Base-by-base conservation (phyloP, 2,797 vertebrate genomes). In the Myotis planiceps region DNA sequence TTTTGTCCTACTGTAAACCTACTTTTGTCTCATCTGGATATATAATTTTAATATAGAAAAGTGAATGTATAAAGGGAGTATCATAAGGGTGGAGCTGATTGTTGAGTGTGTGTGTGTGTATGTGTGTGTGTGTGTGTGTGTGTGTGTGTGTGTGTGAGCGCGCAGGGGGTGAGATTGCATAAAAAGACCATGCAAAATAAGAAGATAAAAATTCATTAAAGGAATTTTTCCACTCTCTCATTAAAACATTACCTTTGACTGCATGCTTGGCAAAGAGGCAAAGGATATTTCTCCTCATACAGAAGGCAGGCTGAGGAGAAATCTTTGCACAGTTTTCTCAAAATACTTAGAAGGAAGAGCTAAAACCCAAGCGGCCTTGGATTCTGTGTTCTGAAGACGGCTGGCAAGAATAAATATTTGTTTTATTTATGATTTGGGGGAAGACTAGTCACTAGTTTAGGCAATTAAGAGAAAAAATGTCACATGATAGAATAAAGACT, bases 201-300 rank as follows among this genome's bases (percentile, higher is more conserved):
- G 16, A 93, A 88, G 53, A 58, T 34, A 55, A 55, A 95, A 39
- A 29, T 49, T 76, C 37, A 32, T 78, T 86, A 68, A 91, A 94
- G 9, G 29, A 81, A 69, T 2, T 27, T 15, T 87, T 76, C 65
- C 12, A 25, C 37, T 74, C 42, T 92, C 15, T 88, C 42, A 92
- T 76, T 74, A 25, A 89, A 92, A 23, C 9, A 86, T 72, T 63
- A 63, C 83, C 60, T 76, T 65, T 92, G 63, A 88, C 58, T 91
- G 83, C 6, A 66, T 66, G 42, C 32, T 95, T 94, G 83, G 81
- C 68, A 90, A 79, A 68, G 39, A 83, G 82, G 87, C 58, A 75
- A 81, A 34, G 65, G 37, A 49, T 90, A 78, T 87, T 92, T 92
- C 42, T 81, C 19, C 25, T 74, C 74, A 53, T 58, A 74, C 83